Evolutionary conservation across 2,888 invertebrate species (phyloP).

Genomic region (Calliopum simillimum): DNA sequence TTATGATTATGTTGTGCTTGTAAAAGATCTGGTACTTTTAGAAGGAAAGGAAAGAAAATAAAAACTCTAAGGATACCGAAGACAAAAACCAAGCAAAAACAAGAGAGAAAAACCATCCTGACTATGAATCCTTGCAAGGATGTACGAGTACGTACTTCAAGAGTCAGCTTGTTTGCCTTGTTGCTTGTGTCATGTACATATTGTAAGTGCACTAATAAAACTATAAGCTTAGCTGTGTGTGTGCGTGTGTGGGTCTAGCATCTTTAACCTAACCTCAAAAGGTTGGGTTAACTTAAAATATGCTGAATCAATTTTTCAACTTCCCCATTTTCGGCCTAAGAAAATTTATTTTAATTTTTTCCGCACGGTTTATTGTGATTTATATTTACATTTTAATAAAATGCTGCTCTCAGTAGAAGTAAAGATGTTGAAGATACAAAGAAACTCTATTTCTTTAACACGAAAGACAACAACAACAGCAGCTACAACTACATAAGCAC

Average conservation of each 20-base stretch:
- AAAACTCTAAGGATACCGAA: neutral
- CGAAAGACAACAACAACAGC: neutral
- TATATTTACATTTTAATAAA: slow-evolving; percentile 42
- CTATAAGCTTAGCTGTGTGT: too few species aligned
- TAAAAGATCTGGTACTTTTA: too few species aligned
- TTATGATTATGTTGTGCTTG: neutral
- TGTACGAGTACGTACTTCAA: neutral
- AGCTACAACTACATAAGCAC: neutral
- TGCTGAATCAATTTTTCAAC: slow-evolving; percentile 14
- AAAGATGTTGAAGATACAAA: neutral
- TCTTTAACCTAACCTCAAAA: slow-evolving; percentile 9
- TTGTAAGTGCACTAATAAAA: neutral
- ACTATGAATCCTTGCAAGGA: neutral
- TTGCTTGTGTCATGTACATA: neutral
- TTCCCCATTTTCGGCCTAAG: neutral
- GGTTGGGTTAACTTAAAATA: slow-evolving; percentile 19
- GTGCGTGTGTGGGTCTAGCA: too few species aligned
- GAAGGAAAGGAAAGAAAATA: neutral
- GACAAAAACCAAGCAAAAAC: neutral
- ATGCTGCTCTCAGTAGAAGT: slow-evolving; percentile 17
- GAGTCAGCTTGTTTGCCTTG: neutral
- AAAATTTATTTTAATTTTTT: slow-evolving; percentile 35
- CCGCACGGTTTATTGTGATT: slow-evolving; percentile 45
- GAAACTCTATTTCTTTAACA: neutral
- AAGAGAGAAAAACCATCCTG: neutral